phyloP scores from a whole-genome alignment of 2,113 vertebrate species.

The Grammomys dolichurus region DNA sequence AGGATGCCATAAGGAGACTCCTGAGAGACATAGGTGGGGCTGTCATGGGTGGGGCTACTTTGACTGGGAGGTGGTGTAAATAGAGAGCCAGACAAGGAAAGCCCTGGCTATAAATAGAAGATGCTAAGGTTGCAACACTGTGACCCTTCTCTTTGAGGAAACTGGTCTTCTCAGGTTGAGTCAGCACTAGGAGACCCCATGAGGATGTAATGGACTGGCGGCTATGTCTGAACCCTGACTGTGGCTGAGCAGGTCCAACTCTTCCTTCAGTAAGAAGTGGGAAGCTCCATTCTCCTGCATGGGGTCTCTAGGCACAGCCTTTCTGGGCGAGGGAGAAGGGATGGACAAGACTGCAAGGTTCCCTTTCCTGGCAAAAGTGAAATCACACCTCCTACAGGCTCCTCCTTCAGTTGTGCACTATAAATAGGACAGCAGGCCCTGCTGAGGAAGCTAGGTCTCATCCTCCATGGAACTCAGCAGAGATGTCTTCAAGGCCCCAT shows the following conservation, averaged over 20 bases:
- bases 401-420: conserved; percentile 25
- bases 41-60: not conserved
- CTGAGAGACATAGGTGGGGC: not conserved
- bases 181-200: not conserved
- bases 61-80: not conserved
- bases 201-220: not conserved
- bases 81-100: not conserved
- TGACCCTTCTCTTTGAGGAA: not conserved
- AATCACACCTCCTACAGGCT: not conserved
- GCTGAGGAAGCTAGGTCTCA: not conserved
- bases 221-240: not conserved
- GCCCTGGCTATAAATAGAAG: not conserved
- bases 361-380: not conserved
- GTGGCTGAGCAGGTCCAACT: not conserved
- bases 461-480: not conserved
- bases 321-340: not conserved
- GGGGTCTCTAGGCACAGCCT: not conserved
- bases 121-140: not conserved
- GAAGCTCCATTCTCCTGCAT: not conserved
- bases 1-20: not conserved
- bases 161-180: not conserved
- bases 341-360: not conserved
- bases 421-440: conserved; percentile 55
- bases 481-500: no score
- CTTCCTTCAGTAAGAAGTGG: not conserved